Conservation (phyloP, 1,140 invertebrate genomes). For the Pissodes strobi region DNA sequence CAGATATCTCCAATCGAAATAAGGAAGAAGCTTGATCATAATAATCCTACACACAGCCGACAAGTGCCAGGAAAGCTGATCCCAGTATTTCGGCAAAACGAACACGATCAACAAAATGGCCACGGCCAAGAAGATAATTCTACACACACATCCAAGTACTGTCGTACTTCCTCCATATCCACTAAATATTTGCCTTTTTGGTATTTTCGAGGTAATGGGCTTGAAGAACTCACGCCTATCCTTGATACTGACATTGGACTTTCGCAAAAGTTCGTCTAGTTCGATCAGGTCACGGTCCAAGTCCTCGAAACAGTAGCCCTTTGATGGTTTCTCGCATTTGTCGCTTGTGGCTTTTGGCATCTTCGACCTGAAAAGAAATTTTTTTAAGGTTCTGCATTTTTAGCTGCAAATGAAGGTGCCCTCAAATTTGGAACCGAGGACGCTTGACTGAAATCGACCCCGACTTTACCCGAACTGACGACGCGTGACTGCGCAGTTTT, state of each 20-base stretch:
- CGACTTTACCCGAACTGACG: too few species aligned
- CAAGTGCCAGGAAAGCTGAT: conserved; percentile 61
- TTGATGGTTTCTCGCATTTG: not conserved
- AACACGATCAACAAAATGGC: conserved; percentile 48
- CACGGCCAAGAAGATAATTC: conserved; percentile 18
- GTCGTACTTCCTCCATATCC: too few species aligned
- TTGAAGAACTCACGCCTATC: conserved; percentile 71
- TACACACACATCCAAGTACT: too few species aligned
- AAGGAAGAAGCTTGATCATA: conserved; percentile 70
- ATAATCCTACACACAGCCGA: conserved; percentile 66
- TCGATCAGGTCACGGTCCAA: conserved; percentile 62
- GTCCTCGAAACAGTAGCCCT: conserved; percentile 34
- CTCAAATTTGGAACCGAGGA: too few species aligned
- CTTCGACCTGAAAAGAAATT: conserved; percentile 4
- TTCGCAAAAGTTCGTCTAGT: conserved; percentile 68
- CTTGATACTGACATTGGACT: conserved; percentile 62
- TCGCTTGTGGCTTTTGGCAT: conserved; percentile 1
- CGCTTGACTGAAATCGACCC: too few species aligned
- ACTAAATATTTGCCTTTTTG: conserved; percentile 1
- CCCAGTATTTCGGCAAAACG: conserved; percentile 56
- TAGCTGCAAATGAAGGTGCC: too few species aligned
- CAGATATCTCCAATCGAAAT: conserved; percentile 80
- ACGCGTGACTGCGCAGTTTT: too few species aligned
- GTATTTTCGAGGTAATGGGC: conserved; percentile 59
- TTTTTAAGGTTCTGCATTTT: too few species aligned